A percentile compares a stretch with the other conserved stretches of the same genome.
Evolutionary conservation across 2,888 invertebrate genomes (phyloP).

Genomic region (Euphydryas editha): DNA sequence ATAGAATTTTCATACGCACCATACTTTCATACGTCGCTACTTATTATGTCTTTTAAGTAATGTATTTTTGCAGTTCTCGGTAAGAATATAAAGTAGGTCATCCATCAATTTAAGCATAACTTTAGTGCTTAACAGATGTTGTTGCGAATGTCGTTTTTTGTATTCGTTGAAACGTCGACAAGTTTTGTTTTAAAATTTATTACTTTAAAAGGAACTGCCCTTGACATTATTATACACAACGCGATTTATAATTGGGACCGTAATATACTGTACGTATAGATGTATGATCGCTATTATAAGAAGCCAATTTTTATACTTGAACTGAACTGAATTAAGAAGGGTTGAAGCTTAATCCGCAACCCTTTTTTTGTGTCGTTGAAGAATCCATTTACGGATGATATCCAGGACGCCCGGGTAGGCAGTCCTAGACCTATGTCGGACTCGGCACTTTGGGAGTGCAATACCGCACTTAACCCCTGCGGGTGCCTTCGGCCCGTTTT

Average conservation of each 20-base stretch:
- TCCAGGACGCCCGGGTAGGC: too few species aligned
- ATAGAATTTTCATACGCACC: too few species aligned
- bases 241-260: background rate
- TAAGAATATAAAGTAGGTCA: constrained; percentile 27
- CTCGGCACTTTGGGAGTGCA: too few species aligned
- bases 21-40: too few species aligned
- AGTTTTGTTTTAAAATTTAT: constrained; percentile 8
- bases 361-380: too few species aligned
- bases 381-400: too few species aligned
- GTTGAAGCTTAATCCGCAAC: too few species aligned
- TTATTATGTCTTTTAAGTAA: constrained; percentile 13
- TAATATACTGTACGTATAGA: background rate
- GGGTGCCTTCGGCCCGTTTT: too few species aligned
- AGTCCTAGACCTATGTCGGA: too few species aligned
- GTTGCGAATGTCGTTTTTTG: constrained; percentile 29
- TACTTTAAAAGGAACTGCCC: constrained; percentile 9
- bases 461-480: too few species aligned
- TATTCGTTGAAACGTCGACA: constrained; percentile 25
- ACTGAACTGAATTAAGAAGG: too few species aligned
- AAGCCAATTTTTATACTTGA: background rate
- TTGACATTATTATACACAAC: constrained; percentile 22
- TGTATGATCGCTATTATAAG: background rate
- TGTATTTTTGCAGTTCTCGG: constrained; percentile 19
- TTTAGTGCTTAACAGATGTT: constrained; percentile 33
- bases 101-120: constrained; percentile 25